Evolutionary conservation across 2,888 invertebrate species (phyloP).

Genomic region (Lottia scabra): DNA sequence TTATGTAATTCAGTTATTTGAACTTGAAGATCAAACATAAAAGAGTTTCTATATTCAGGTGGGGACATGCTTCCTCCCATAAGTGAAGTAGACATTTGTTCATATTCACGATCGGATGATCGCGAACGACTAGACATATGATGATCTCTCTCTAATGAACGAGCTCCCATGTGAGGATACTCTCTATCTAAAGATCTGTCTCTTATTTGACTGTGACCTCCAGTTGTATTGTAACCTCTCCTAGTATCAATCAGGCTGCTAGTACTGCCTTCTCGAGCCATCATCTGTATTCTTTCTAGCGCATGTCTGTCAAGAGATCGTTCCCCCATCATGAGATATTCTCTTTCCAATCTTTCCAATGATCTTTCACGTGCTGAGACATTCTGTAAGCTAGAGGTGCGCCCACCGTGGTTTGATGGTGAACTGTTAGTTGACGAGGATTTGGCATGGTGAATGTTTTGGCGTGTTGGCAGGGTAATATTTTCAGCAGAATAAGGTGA

Average conservation of each 20-base stretch:
- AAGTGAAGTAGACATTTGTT: conserved; percentile 26
- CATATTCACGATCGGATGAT: conserved; percentile 55
- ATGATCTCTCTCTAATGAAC: conserved; percentile 63
- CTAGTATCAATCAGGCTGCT: conserved; percentile 34
- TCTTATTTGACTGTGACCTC: conserved; percentile 54
- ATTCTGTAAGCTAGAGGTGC: not conserved
- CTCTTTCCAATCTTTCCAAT: conserved; percentile 45
- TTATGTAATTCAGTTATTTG: conserved; percentile 95
- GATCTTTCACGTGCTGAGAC: conserved; percentile 62
- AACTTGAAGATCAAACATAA: conserved; percentile 70
- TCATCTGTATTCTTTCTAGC: conserved; percentile 36
- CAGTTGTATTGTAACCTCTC: conserved; percentile 32
- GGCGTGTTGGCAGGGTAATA: not conserved
- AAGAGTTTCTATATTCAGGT: conserved; percentile 52
- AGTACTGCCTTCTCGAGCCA: conserved; percentile 33
- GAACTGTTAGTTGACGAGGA: not conserved
- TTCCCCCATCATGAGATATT: conserved; percentile 51
- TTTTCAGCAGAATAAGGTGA: conserved; percentile 4
- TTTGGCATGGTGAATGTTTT: not conserved
- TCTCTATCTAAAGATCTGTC: conserved; percentile 77
- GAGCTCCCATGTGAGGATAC: conserved; percentile 66
- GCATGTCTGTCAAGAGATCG: conserved; percentile 65
- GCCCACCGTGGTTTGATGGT: not conserved
- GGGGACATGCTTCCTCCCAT: conserved; percentile 29
- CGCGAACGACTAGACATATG: conserved; percentile 53